phyloP scores from a whole-genome alignment of 2,113 vertebrate species.

The Poeciliopsis occidentalis region DNA sequence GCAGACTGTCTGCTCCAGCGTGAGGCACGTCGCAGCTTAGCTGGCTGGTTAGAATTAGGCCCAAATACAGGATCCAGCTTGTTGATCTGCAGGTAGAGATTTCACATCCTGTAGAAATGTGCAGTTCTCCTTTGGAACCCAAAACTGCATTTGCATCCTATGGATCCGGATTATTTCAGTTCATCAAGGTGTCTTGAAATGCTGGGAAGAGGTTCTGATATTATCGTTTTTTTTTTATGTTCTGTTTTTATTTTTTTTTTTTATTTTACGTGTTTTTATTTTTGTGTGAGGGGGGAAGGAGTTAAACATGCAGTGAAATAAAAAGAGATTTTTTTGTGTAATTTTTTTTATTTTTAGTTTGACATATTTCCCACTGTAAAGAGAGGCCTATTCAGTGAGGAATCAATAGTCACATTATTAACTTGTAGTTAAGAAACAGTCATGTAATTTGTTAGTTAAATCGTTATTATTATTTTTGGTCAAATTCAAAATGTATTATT shows the following conservation, averaged over 20 bases:
- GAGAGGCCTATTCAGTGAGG: background rate
- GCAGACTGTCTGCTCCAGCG: background rate
- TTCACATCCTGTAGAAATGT: no score
- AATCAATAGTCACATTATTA: no score
- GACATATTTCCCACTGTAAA: background rate
- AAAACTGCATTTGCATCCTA: background rate
- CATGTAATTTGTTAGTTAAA: background rate
- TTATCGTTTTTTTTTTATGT: background rate
- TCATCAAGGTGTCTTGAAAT: background rate
- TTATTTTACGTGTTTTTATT: no score
- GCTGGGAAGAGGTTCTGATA: background rate
- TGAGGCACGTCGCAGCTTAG: background rate
- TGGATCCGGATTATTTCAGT: background rate
- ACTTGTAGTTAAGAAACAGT: background rate
- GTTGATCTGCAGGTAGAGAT: conserved; percentile 8
- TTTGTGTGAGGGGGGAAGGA: background rate
- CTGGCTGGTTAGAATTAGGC: background rate
- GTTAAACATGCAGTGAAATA: background rate
- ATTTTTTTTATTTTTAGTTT: no score
- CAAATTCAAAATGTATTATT: background rate
- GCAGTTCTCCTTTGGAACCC: background rate
- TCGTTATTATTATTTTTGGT: background rate
- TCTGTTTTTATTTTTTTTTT: no score
- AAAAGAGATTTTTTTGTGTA: background rate
- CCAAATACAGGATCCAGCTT: background rate